Evolutionary conservation across 1,140 invertebrate genomes (phyloP), one percentile per base, ranked within the genome.

Genomic region (Cyclina sinensis): DNA sequence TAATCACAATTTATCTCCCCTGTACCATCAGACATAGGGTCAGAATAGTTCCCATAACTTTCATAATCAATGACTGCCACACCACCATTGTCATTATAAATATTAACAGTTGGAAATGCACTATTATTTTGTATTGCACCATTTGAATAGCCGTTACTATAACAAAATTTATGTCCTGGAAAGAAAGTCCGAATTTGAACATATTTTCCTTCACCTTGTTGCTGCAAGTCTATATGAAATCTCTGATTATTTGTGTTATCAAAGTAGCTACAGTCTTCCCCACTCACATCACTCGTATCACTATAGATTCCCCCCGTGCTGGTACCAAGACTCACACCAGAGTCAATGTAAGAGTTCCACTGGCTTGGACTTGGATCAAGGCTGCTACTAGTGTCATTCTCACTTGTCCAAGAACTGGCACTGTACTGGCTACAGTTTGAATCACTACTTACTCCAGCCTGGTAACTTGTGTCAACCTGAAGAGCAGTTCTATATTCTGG

Each of bases 401-500:
- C 85, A 65, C 85, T 87, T 11, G 74, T 80, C 85, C 85, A 87
- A 14, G 85, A 87, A 80, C 85, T 87, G 21, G 62, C 62, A 27
- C 85, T 87, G 57, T 87, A 87, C 32, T 87, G 85, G 59, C 85
- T 87, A 68, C 85, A 87, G 39, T 87, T 87, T 59, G 85, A 87
- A 51, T 87, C 85, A 46, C 85, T 87, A 43, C 85, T 87, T 2
- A 87, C 76, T 37, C 85, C 85, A 16, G 85, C 43, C 16, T 76
- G 74, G 32, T 87, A 87, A 80, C 85, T 87, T 9, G 85, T 87
- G 59, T 87, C 85, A 18, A 87, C 85, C 46, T 87, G 51, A 43
- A 87, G 76, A 24, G 85, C 85, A 0, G 74, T 87, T 37, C 85
- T n/a, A 54, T 87, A 87, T 48, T 87, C 85, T 27, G 51, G 27